Evolutionary conservation across 2,113 vertebrate genomes (phyloP).

Genomic region (Microtus montanus): DNA sequence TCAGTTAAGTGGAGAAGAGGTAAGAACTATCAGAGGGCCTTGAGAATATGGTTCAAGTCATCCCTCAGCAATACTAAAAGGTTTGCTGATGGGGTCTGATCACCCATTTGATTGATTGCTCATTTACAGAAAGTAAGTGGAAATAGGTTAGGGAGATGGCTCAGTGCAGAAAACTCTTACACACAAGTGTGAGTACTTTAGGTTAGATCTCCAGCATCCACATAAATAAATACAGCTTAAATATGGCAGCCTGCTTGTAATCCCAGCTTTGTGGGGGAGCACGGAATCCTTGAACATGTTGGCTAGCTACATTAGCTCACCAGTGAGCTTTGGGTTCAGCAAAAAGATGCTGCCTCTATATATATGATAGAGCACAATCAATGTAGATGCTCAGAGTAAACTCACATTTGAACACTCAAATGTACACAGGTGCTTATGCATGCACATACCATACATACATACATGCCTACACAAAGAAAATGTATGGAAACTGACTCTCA

Average conservation of each 20-base stretch:
- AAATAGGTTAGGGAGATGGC: not conserved
- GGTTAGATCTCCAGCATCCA: not conserved
- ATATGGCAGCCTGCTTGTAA: not conserved
- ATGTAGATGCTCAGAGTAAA: not conserved
- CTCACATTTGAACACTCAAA: not conserved
- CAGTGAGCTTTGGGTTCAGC: not conserved
- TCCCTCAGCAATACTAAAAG: not conserved
- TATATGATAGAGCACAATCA: not conserved
- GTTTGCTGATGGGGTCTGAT: not conserved
- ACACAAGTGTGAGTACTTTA: not conserved
- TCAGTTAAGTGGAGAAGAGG: not conserved
- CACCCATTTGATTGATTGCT: not conserved
- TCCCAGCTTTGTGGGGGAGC: not conserved
- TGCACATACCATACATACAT: too few species aligned
- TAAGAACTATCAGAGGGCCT: not conserved
- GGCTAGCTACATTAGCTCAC: too few species aligned
- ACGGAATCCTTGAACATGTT: not conserved
- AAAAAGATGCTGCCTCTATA: not conserved
- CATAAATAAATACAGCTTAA: not conserved
- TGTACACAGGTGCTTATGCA: too few species aligned
- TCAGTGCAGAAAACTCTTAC: not conserved
- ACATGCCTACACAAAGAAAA: too few species aligned
- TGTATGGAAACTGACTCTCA: accelerated
- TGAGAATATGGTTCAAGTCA: not conserved
- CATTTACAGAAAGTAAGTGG: not conserved